phyloP scores from a whole-genome alignment of 2,888 invertebrate genomes.

The Agrypnus murinus region DNA sequence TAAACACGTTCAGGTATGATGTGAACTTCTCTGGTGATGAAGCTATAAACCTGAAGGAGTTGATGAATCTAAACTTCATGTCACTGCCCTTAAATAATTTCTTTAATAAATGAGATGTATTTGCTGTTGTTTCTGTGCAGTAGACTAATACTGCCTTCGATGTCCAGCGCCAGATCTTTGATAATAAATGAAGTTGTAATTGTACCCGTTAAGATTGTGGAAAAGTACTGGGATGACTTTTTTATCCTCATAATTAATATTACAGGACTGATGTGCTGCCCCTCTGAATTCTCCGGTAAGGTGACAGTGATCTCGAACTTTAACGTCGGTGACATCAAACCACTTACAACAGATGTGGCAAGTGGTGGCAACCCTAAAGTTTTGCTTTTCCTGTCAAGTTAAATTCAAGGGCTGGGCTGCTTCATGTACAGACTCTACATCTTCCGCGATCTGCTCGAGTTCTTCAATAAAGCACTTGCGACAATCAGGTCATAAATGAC shows the following conservation, averaged over 20 bases:
- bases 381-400: too few relatives aligned
- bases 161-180: constrained; percentile 50
- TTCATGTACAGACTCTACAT: too few relatives aligned
- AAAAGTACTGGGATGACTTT: constrained; percentile 56
- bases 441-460: too few relatives aligned
- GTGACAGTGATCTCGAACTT: too few relatives aligned
- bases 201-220: constrained; percentile 60
- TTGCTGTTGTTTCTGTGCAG: constrained; percentile 56
- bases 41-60: constrained; percentile 56
- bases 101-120: constrained; percentile 57
- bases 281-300: constrained; percentile 51
- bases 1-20: too few relatives aligned
- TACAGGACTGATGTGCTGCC: constrained; percentile 56
- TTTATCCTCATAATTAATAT: constrained; percentile 55
- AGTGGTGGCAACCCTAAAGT: too few relatives aligned
- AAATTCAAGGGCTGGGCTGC: too few relatives aligned
- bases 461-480: too few relatives aligned
- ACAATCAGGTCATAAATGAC: too few relatives aligned
- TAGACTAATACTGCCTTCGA: constrained; percentile 51
- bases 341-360: too few relatives aligned
- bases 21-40: too few relatives aligned
- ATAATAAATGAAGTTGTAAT: constrained; percentile 59
- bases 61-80: constrained; percentile 54
- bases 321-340: too few relatives aligned
- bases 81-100: constrained; percentile 42